phyloP scores from a whole-genome alignment of 2,797 vertebrate species.

The Microchirus variegatus region DNA sequence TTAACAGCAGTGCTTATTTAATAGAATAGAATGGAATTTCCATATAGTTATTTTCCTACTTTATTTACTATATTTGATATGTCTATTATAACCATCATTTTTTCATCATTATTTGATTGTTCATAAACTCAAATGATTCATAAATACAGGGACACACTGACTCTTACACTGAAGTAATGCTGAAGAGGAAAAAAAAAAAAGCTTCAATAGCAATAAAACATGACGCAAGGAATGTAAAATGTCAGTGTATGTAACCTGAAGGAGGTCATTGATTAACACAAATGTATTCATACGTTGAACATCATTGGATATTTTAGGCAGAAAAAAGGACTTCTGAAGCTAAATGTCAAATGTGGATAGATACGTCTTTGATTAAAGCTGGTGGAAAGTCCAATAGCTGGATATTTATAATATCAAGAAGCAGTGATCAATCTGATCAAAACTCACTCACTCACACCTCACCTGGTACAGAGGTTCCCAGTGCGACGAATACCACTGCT shows the following conservation, averaged over 20 bases:
- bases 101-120: too few relatives aligned
- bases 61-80: too few relatives aligned
- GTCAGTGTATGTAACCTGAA: slow-evolving; percentile 18
- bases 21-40: too few relatives aligned
- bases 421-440: not conserved
- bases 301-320: slow-evolving; percentile 4
- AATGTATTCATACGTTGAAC: slow-evolving; percentile 14
- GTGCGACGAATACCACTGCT: slow-evolving; percentile 94
- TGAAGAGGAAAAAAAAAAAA: slow-evolving; percentile 1
- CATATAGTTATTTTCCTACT: too few relatives aligned
- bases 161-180: too few relatives aligned
- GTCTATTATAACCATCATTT: too few relatives aligned
- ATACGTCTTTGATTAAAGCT: slow-evolving; percentile 2
- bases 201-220: slow-evolving; percentile 6
- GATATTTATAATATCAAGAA: slow-evolving; percentile 1
- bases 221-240: slow-evolving; percentile 31
- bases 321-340: slow-evolving; percentile 20
- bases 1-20: too few relatives aligned
- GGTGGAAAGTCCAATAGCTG: not conserved
- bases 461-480: slow-evolving; percentile 98
- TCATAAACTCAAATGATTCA: too few relatives aligned
- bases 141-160: too few relatives aligned
- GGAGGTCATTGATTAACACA: slow-evolving; percentile 12
- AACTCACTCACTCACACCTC: too few relatives aligned
- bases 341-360: slow-evolving; percentile 36